Base-by-base conservation (phyloP, 2,797 vertebrate species). In the Sebastes hubbsi region DNA sequence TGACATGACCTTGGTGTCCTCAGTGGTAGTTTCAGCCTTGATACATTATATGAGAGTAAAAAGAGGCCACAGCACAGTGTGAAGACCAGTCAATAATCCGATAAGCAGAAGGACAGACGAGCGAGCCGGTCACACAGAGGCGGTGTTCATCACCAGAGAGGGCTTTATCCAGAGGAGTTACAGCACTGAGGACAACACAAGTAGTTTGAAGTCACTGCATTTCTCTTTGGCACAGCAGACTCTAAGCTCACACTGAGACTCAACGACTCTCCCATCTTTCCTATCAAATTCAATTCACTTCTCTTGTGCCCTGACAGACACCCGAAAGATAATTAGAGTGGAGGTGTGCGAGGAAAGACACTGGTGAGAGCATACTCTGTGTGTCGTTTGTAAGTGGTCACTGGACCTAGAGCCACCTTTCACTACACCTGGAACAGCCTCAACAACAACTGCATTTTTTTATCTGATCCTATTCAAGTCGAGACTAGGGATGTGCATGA, bases 41-140 rank as follows among this genome's bases (percentile, higher is more conserved):
- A 61, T 70, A 78, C 46, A 79, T 80, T 68, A 83, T 34, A 13
- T 62, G 70, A 83, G 64, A 79, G 75, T 13, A 78, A 75, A 84
- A 70, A 60, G 22, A 27, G 80, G 46, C 59, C 78, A 73, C 25
- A 25, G 88, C 83, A 71, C 85, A 77, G 63, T 72, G 72, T 87
- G 87, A 87, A 77, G 78, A 78, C 78, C 36, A 55, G 85, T 88
- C 90, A 85, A 89, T 94, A 92, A 92, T 90, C 88, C 80, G 18
- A 91, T 88, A 87, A 89, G 81, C 59, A 86, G 81, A 82, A 85
- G 80, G 86, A 90, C 85, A 75, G 87, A 71, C 4, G 16, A 80
- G 82, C 67, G 72, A 87, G 67, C 64, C 42, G 49, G 65, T 84
- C 83, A 68, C 82, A 88, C 67, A 67, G 60, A 83, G 77, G 72